Conservation (phyloP, 2,797 vertebrate species). For the Syngnathus acus region DNA sequence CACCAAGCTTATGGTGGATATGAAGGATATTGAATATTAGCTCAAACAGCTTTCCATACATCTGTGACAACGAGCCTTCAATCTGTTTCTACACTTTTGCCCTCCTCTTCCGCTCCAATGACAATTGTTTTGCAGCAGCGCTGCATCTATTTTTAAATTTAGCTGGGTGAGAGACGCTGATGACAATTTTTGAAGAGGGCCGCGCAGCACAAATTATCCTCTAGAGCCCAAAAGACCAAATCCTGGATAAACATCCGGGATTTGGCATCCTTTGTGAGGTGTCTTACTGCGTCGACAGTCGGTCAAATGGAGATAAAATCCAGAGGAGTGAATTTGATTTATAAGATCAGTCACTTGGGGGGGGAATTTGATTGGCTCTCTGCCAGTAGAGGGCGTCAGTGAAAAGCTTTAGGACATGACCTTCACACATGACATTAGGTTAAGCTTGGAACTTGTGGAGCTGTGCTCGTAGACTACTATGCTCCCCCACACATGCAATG, state of each 20-base stretch:
- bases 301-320: background rate
- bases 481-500: too few species aligned
- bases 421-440: background rate
- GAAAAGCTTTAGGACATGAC: background rate
- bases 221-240: constrained; percentile 12
- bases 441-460: too few species aligned
- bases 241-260: constrained; percentile 13
- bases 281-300: constrained; percentile 10
- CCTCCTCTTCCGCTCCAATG: too few species aligned
- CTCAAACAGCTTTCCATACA: background rate
- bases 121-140: background rate
- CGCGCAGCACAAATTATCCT: constrained; percentile 22
- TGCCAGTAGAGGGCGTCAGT: background rate
- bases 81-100: background rate
- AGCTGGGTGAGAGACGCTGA: constrained; percentile 5
- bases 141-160: background rate
- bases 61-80: background rate
- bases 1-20: background rate
- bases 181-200: constrained; percentile 18
- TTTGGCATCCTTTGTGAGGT: constrained; percentile 12
- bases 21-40: background rate
- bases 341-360: background rate
- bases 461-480: too few species aligned
- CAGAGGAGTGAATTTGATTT: background rate
- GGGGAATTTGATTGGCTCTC: background rate